A percentile compares a stretch with the other conserved stretches of the same genome.
phyloP scores from a whole-genome alignment of 2,888 invertebrate genomes.

The Athetis lepigone region DNA sequence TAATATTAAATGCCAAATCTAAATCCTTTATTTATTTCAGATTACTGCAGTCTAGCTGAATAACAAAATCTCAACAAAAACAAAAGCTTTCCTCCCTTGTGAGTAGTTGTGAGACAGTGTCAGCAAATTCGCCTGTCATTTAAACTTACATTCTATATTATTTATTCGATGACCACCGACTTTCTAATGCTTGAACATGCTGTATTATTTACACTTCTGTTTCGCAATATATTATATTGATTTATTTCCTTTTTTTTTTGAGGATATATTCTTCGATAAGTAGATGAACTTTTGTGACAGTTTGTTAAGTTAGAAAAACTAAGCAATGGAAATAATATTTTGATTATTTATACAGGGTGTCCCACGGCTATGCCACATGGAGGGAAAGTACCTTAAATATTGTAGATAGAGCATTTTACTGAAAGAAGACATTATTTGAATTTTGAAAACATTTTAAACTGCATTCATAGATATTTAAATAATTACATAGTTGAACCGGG shows the following conservation, averaged over 20 bases:
- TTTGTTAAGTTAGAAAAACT: background rate
- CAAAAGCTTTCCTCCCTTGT: conserved; percentile 25
- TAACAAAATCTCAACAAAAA: conserved; percentile 37
- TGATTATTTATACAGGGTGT: background rate
- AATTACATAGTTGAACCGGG: too few relatives aligned
- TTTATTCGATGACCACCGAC: too few relatives aligned
- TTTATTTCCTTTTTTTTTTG: background rate
- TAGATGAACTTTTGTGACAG: background rate
- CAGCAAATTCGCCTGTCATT: conserved; percentile 16
- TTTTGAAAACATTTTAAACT: too few relatives aligned
- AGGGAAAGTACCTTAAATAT: too few relatives aligned
- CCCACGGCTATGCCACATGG: too few relatives aligned
- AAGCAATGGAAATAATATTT: background rate
- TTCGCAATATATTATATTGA: conserved; percentile 1
- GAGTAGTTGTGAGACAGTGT: conserved; percentile 24
- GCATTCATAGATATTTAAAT: too few relatives aligned
- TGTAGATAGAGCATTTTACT: too few relatives aligned
- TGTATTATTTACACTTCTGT: conserved; percentile 33
- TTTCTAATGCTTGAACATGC: conserved; percentile 13
- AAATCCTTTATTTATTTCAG: too few relatives aligned
- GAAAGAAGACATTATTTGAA: too few relatives aligned
- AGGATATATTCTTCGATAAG: background rate
- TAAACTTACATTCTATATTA: background rate
- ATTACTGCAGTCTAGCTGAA: background rate
- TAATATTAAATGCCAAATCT: too few relatives aligned